A percentile compares a stretch with the other conserved stretches of the same genome.
Evolutionary conservation across 2,888 invertebrate species (phyloP).

Genomic region (Chirona hameri): DNA sequence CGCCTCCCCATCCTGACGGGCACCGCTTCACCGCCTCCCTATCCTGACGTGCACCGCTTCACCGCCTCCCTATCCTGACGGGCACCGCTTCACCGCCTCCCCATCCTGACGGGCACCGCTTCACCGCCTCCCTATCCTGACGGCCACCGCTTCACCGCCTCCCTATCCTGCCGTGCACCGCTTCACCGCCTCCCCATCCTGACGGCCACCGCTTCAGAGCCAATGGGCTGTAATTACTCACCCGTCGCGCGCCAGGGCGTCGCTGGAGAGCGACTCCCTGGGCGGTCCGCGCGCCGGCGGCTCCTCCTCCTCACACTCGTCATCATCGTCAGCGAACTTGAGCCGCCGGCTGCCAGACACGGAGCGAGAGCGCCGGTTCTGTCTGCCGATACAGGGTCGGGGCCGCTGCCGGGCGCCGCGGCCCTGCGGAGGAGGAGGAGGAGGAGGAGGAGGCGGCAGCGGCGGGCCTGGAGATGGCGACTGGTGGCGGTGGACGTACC

Average conservation of each 20-base stretch:
- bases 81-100: no score
- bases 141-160: no score
- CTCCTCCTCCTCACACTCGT: slow-evolving; percentile 1
- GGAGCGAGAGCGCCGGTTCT: not conserved
- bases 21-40: no score
- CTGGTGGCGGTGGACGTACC: slow-evolving; percentile 1
- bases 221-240: not conserved
- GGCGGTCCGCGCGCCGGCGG: not conserved
- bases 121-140: no score
- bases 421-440: not conserved
- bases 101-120: no score
- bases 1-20: no score
- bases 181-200: no score
- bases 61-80: no score
- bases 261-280: not conserved
- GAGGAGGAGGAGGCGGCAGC: not conserved
- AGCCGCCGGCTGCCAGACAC: not conserved
- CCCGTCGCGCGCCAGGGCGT: not conserved
- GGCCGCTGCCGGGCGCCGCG: not conserved
- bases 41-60: no score
- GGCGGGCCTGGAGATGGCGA: not conserved
- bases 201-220: not conserved
- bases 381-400: slow-evolving; percentile 6
- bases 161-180: no score
- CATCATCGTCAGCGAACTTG: not conserved